A percentile compares a stretch with the other conserved stretches of the same genome.
Evolutionary conservation across 2,797 vertebrate genomes (phyloP).

Genomic region (Bovichtus variegatus): DNA sequence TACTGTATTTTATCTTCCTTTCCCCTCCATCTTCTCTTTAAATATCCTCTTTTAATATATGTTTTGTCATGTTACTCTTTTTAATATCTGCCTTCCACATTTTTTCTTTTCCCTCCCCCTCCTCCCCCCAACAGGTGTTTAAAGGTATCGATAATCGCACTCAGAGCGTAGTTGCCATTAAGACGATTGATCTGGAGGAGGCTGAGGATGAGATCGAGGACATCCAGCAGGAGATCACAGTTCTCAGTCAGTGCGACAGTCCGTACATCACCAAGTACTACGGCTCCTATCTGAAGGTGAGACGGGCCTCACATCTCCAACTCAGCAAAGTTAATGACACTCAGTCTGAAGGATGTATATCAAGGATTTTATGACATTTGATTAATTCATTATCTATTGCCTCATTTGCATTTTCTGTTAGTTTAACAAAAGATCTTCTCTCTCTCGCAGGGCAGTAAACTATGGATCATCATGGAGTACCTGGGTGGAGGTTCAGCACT

Average conservation of each 20-base stretch:
- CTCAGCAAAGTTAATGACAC: too few relatives aligned
- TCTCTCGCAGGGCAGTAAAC: conserved; percentile 89
- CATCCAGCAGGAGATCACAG: conserved; percentile 99
- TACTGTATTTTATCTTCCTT: too few relatives aligned
- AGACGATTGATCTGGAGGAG: conserved; percentile 98
- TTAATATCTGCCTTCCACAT: too few relatives aligned
- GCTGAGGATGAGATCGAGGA: conserved; percentile 99
- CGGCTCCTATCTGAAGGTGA: conserved; percentile 97
- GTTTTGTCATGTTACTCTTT: too few relatives aligned
- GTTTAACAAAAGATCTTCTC: neutral
- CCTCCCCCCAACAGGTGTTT: conserved; percentile 85
- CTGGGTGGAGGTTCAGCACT: conserved; percentile 95
- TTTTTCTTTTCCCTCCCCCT: neutral
- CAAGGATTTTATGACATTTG: too few relatives aligned
- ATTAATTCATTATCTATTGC: neutral
- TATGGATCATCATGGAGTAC: conserved; percentile 98
- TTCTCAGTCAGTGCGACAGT: conserved; percentile 98
- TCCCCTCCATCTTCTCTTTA: too few relatives aligned
- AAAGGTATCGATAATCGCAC: conserved; percentile 94
- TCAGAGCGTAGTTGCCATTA: conserved; percentile 93
- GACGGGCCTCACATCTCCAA: too few relatives aligned
- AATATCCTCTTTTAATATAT: too few relatives aligned
- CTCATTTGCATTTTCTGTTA: neutral
- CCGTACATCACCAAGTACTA: conserved; percentile 98
- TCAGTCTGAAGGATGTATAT: too few relatives aligned